A percentile compares a stretch with the other conserved stretches of the same genome.
Evolutionary conservation across 2,113 vertebrate genomes (phyloP).

Genomic region (Ictalurus furcatus): DNA sequence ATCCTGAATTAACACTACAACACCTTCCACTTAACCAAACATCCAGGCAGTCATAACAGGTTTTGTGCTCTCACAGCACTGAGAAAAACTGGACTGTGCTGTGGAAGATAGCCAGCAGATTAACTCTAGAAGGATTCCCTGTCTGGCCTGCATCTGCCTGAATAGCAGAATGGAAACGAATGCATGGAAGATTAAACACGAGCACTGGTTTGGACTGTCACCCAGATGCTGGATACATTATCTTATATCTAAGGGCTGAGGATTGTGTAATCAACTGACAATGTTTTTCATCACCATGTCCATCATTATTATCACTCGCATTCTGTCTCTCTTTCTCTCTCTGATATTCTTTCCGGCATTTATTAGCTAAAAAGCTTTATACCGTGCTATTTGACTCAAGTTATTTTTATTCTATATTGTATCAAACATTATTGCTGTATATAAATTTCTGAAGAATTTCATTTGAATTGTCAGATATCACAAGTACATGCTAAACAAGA

Average conservation of each 20-base stretch:
- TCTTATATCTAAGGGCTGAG: conserved; percentile 19
- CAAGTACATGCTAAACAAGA: background rate
- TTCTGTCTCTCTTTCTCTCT: background rate
- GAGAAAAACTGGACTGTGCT: conserved; percentile 11
- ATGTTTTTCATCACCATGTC: conserved; percentile 11
- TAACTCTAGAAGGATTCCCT: conserved; percentile 27
- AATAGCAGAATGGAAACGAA: conserved; percentile 26
- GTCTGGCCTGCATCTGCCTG: background rate
- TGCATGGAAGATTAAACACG: conserved; percentile 32
- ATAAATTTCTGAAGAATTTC: background rate
- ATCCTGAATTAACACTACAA: background rate
- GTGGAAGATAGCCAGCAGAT: conserved; percentile 24
- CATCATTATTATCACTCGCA: no score
- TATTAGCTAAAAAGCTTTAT: background rate
- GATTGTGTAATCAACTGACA: conserved; percentile 33
- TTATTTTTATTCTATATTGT: background rate
- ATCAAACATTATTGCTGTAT: background rate
- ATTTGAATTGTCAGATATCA: conserved; percentile 11
- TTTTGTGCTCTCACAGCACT: conserved; percentile 8
- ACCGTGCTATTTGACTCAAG: background rate
- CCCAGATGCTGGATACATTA: conserved; percentile 12
- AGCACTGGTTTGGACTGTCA: conserved; percentile 7
- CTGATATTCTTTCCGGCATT: background rate
- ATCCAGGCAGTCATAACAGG: background rate
- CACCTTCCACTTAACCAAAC: background rate